Conservation (phyloP, 2,797 vertebrate species). For the Octomys mimax region DNA sequence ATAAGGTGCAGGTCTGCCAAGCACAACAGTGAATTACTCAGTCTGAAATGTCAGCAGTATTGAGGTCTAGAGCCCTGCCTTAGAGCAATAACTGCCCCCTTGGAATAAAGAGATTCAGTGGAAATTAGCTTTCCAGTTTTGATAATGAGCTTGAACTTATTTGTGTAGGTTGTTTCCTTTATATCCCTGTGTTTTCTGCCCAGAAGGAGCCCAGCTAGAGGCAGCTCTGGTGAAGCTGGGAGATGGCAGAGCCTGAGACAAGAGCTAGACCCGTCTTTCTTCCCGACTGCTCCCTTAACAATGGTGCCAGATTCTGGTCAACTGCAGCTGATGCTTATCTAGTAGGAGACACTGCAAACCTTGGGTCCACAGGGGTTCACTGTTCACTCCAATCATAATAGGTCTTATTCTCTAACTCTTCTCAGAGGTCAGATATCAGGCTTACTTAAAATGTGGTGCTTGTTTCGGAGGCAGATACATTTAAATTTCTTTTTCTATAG, state of each 20-base stretch:
- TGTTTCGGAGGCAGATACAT: slow-evolving; percentile 41
- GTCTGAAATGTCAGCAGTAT: neutral
- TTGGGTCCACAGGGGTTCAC: neutral
- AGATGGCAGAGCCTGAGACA: neutral
- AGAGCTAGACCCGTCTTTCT: neutral
- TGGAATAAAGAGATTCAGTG: neutral
- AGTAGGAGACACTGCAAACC: neutral
- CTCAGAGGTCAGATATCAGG: neutral
- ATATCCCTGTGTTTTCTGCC: neutral
- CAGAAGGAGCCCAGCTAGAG: neutral
- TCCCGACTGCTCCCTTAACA: neutral
- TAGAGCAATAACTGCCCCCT: neutral
- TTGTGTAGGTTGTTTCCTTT: neutral
- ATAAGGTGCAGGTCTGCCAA: neutral
- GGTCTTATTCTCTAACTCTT: neutral
- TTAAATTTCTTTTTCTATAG: slow-evolving; percentile 63
- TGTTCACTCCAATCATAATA: neutral
- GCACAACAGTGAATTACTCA: too few species aligned
- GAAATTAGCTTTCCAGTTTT: neutral
- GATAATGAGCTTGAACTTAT: neutral
- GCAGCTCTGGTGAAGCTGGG: neutral
- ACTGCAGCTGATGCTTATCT: neutral
- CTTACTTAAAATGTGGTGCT: slow-evolving; percentile 42
- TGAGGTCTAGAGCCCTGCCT: neutral
- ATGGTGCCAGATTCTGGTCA: neutral